Percentiles rank a stretch among this genome's conserved stretches.
phyloP scores from a whole-genome alignment of 2,888 invertebrate species.

The Nomada lathburiana region DNA sequence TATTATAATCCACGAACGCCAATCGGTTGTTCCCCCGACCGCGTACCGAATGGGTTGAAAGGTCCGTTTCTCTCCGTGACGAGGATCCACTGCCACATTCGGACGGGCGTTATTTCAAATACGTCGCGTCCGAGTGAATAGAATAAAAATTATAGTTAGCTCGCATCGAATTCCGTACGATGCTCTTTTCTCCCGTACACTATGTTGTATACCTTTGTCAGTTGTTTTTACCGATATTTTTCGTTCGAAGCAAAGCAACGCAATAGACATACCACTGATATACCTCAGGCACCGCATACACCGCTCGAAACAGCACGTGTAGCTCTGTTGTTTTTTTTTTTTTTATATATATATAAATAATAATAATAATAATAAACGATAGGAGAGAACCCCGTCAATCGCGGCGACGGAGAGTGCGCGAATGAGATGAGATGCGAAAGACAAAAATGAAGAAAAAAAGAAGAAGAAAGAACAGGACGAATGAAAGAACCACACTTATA shows the following conservation, averaged over 20 bases:
- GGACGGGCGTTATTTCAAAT: not conserved
- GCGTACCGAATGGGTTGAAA: too few species aligned
- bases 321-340: constrained; percentile 41
- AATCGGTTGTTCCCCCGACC: too few species aligned
- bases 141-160: not conserved
- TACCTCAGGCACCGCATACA: constrained; percentile 71
- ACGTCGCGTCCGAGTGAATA: not conserved
- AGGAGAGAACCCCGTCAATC: not conserved
- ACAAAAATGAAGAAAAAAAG: constrained; percentile 19
- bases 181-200: not conserved
- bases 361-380: not conserved
- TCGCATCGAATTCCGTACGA: constrained; percentile 39
- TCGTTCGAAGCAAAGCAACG: constrained; percentile 48
- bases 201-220: constrained; percentile 32
- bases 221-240: constrained; percentile 19
- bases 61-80: not conserved
- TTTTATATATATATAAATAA: constrained; percentile 6
- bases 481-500: constrained; percentile 56
- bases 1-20: too few species aligned
- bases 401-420: constrained; percentile 22
- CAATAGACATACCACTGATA: constrained; percentile 74
- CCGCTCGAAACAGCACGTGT: constrained; percentile 60
- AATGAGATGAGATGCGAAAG: constrained; percentile 11
- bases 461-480: constrained; percentile 26
- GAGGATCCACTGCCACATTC: constrained; percentile 39